Evolutionary conservation across 2,797 vertebrate genomes (phyloP), one percentile per base, ranked within the genome.

Genomic region (Spheniscus humboldti): DNA sequence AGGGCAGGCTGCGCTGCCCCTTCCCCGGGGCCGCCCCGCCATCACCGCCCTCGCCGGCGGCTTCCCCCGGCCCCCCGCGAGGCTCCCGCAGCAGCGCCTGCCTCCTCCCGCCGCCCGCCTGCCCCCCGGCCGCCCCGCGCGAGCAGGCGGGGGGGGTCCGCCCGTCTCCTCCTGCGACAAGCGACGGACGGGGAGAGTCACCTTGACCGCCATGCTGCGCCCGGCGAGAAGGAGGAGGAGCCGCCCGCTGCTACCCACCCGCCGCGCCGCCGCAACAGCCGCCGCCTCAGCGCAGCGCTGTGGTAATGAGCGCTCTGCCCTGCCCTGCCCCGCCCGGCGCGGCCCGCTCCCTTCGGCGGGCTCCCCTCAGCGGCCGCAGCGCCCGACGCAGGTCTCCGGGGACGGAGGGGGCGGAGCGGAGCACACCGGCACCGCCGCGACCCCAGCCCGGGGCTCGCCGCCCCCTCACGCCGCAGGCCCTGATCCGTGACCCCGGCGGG

Each of bases 121-220:
- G 14, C 7, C 39, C 37, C 48, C 13, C 19, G 17, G 50, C 35
- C 35, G 28, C 52, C 63, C 69, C 28, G 15, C 47, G 33, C 16
- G 30, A 39, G 11, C 23, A 33, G 23, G 27, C 73, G 90, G 69
- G 20, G 28, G 52, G 28, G 52, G 73, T 92, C 43, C 41, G 18
- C 71, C 79, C 80, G 67, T 80, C 86, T 96, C 84, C 84, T 92
- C 85, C 96, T 63, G 96, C 96, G 93, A 92, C 91, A 92, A 93
- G 48, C 91, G 73, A 79, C 96, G 37, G 94, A 87, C 98, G 83
- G 47, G 81, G 97, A 98, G 98, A 99, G 99, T 99, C 99, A 99
- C 99, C 99, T 99, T 99, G 99, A 99, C 98, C 98, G 99, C 99
- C 99, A 99, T 99, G 98, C 98, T 99, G 99, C 96, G 92, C 94